Percentiles rank a stretch among this genome's conserved stretches.
Evolutionary conservation across 2,797 vertebrate genomes (phyloP).

Genomic region (Catamblyrhynchus diadema): DNA sequence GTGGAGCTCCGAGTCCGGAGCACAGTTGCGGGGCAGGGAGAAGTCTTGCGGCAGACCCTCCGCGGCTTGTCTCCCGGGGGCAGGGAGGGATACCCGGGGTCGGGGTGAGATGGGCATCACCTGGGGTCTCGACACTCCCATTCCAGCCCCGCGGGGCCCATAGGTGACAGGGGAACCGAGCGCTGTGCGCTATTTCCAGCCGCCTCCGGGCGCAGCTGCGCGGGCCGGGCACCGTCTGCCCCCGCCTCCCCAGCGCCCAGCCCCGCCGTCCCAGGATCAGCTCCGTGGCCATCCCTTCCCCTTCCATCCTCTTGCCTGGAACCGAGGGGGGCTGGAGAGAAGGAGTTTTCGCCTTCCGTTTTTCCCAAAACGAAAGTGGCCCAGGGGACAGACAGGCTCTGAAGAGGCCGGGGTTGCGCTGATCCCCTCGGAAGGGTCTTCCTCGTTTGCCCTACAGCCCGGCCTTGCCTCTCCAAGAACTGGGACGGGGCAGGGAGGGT

Average conservation of each 20-base stretch:
- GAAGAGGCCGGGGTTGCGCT: background rate
- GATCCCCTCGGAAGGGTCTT: background rate
- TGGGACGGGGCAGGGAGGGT: background rate
- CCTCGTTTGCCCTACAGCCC: accelerated
- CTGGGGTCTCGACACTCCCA: background rate
- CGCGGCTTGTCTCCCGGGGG: accelerated
- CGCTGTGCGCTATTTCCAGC: background rate
- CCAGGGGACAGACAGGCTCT: background rate
- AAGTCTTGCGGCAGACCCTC: background rate
- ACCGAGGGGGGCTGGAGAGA: background rate
- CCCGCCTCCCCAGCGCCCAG: background rate
- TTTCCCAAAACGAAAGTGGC: background rate
- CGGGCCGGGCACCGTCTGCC: background rate
- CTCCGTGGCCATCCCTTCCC: too few relatives aligned
- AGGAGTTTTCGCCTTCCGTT: background rate
- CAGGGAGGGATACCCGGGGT: background rate
- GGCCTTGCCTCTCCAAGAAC: background rate
- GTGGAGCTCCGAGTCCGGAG: background rate
- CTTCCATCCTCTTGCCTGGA: background rate
- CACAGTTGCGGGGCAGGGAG: accelerated
- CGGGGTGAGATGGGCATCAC: background rate
- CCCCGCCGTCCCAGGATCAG: background rate
- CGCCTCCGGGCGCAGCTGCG: background rate
- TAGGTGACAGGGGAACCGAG: background rate
- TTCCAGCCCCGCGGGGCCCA: background rate